These are phyloP conservation scores for Agriopis leucophaearia DNA, from an alignment of 2,888 invertebrate species.

Conservation along the genomic window DNA sequence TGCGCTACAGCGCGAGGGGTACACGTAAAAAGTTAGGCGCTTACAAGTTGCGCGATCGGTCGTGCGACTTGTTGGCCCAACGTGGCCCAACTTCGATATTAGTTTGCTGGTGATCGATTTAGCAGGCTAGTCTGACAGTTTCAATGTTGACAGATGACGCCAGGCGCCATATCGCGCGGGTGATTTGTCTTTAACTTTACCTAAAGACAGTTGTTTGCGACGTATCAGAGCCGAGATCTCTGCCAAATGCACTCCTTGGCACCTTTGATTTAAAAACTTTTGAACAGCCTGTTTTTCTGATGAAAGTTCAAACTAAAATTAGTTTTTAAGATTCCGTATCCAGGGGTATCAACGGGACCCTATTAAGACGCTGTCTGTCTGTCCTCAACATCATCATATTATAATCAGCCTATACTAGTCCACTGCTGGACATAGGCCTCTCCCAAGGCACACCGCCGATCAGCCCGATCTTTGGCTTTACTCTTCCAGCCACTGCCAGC, in stretches of 20 bases:
- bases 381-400: no score
- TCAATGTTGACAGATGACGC: conserved; percentile 83
- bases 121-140: conserved; percentile 82
- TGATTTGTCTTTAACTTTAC: conserved; percentile 80
- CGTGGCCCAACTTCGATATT: conserved; percentile 81
- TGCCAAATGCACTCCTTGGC: conserved; percentile 34
- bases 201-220: conserved; percentile 61
- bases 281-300: not conserved
- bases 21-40: conserved; percentile 72
- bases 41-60: conserved; percentile 54
- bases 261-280: conserved; percentile 13
- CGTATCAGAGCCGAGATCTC: conserved; percentile 33
- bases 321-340: no score
- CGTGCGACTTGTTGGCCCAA: conserved; percentile 67
- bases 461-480: no score
- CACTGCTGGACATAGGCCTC: no score
- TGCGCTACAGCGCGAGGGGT: conserved; percentile 58
- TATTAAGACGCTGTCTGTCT: no score
- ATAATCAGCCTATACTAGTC: no score
- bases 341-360: no score
- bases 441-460: no score
- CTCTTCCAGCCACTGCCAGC: no score
- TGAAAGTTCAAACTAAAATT: no score
- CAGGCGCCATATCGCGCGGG: conserved; percentile 75
- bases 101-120: conserved; percentile 84